Evolutionary conservation across 2,113 vertebrate genomes (phyloP).

Genomic region (Eolophus roseicapilla): DNA sequence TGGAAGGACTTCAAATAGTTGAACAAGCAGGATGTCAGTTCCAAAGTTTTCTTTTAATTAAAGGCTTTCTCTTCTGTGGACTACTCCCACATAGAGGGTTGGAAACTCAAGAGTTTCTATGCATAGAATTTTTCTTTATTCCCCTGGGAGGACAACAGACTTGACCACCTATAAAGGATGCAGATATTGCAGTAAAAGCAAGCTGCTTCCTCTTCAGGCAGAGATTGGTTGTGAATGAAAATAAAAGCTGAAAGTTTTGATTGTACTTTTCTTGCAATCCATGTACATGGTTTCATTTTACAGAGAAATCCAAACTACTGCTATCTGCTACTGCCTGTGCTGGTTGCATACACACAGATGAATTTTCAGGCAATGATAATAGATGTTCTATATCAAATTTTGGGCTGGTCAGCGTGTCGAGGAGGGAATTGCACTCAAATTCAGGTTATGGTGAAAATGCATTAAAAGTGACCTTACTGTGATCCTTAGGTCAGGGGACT

Average conservation of each 20-base stretch:
- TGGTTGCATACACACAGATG: neutral
- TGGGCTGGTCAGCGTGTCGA: neutral
- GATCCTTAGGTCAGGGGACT: neutral
- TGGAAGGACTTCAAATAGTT: neutral
- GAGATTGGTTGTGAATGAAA: neutral
- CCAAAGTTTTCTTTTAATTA: slow-evolving; percentile 24
- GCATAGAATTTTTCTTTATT: neutral
- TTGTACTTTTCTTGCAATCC: neutral
- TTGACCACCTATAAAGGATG: neutral
- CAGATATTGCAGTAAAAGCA: neutral
- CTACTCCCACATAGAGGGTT: neutral
- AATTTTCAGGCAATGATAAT: neutral
- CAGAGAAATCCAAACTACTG: neutral
- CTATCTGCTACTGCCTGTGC: neutral
- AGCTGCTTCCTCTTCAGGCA: neutral
- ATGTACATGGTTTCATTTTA: neutral
- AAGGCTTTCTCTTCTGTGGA: neutral
- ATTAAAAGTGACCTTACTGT: neutral
- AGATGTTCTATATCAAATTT: neutral
- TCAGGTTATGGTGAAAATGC: neutral
- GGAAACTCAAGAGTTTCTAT: neutral
- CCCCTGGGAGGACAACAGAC: neutral
- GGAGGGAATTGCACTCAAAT: neutral
- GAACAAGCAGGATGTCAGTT: neutral
- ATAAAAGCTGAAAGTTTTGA: neutral